Evolutionary conservation across 2,113 vertebrate species (phyloP), one percentile per base, ranked within the genome.

Genomic region (Acrocephalus kingi): DNA sequence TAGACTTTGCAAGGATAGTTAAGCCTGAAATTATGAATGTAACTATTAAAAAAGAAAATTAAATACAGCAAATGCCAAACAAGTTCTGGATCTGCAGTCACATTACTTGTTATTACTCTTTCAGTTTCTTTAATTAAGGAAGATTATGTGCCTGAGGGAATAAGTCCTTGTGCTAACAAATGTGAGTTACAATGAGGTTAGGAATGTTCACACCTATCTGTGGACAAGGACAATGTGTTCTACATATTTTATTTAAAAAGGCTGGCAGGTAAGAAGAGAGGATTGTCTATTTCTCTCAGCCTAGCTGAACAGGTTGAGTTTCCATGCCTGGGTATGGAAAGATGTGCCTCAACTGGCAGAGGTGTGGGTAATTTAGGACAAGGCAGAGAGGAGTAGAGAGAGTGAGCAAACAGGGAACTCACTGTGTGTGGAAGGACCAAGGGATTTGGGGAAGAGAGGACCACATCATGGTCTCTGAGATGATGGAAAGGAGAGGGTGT

Each of bases 21-120:
- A 77, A 88, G 67, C 71, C 46, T 77, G 31, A 94, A 83, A 84
- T 92, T 71, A 48, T 74, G 72, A 95, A 77, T 35, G 20, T 45
- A 81, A 63, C 17, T 19, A 39, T 35, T 72, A 90, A 73, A 45
- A 55, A 66, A 89, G 43, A 45, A 87, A 30, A n/a, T 67, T 31
- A 58, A 87, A 63, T 33, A 61, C 5, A 52, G 27, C n/a, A 78
- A 43, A 71, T 81, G n/a, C 58, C 25, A n/a, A 81, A 72, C 17
- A 81, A 78, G 27, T 68, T 89, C 37, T 80, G 64, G 22, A 75
- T 79, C 73, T 61, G 31, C 23, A 92, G 56, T 68, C 5, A 6
- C 31, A 17, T 45, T 56, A 37, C 49, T 78, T 0, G 1, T 61
- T 30, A 21, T 37, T 71, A 39, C 18, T 15, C 31, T 74, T 92